phyloP scores from a whole-genome alignment of 2,888 invertebrate genomes.

The Cancer borealis region DNA sequence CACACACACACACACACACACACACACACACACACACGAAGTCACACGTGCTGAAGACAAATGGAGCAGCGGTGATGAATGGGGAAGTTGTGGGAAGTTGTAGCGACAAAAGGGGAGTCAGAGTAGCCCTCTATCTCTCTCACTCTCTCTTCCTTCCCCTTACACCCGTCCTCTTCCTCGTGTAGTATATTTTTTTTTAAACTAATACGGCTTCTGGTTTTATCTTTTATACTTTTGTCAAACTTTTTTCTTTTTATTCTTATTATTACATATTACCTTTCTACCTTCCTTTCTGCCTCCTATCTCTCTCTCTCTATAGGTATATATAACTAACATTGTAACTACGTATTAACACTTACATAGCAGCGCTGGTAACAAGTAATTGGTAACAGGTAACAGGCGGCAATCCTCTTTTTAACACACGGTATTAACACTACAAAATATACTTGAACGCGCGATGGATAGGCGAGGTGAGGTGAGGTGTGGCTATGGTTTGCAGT shows the following conservation, averaged over 20 bases:
- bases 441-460: too few species aligned
- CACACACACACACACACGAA: constrained; percentile 2
- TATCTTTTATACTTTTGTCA: neutral
- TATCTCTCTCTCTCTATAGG: too few species aligned
- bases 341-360: too few species aligned
- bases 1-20: constrained; percentile 37
- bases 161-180: neutral
- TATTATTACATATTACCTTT: too few species aligned
- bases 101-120: constrained; percentile 6
- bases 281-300: too few species aligned
- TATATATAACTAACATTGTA: too few species aligned
- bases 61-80: constrained; percentile 9
- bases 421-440: too few species aligned
- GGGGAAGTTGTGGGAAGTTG: constrained; percentile 17
- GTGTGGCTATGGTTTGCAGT: too few species aligned
- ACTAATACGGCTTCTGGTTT: neutral
- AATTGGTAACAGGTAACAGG: too few species aligned
- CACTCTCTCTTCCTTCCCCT: neutral
- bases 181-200: neutral
- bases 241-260: neutral
- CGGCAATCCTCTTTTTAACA: too few species aligned
- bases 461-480: too few species aligned
- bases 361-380: too few species aligned
- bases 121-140: neutral
- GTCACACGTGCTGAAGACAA: constrained; percentile 13